Base-by-base conservation (phyloP, 2,113 vertebrate species). In the Strix aluco region DNA sequence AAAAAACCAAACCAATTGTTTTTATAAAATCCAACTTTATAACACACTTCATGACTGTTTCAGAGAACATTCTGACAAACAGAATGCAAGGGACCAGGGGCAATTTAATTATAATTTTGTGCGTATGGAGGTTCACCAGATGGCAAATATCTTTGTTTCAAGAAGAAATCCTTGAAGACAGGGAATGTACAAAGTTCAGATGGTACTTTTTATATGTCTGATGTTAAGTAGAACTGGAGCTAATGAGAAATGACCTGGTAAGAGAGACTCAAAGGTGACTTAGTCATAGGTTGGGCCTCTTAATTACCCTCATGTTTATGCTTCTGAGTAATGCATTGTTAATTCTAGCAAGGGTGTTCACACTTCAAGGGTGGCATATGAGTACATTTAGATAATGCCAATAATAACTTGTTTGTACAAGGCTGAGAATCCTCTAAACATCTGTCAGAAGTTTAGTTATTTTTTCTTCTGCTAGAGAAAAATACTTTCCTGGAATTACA, bases 81-180 rank as follows among this genome's bases (percentile, higher is more conserved):
- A 95, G 93, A 96, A 94, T 96, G 90, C 59, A 90, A 79, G 95
- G 61, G 87, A 96, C 95, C 57, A 94, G 81, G 87, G 94, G 91
- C 87, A 94, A 91, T 96, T 92, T 96, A 94, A 96, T 96, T 95
- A 96, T 92, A 92, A 97, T 96, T 94, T 94, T 87, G 73, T 94
- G 63, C 0, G 4, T 88, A 65, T 90, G 75, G 59, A 94, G 55
- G 92, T 92, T 96, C 62, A 94, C 91, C 95, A 96, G 92, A 97
- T 96, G 89, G 95, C 75, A 96, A 97, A 88, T 90, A 90, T 61
- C 82, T 96, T 96, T 95, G 57, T 62, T 90, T 51, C 75, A 84
- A 79, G 65, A 86, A 88, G 88, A 91, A 97, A 90, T 79, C 84
- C 54, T 90, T 88, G 88, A 73, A 79, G 63, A 92, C 52, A 38